Evolutionary conservation across 2,113 vertebrate species (phyloP).

Genomic region (Chunga burmeisteri): DNA sequence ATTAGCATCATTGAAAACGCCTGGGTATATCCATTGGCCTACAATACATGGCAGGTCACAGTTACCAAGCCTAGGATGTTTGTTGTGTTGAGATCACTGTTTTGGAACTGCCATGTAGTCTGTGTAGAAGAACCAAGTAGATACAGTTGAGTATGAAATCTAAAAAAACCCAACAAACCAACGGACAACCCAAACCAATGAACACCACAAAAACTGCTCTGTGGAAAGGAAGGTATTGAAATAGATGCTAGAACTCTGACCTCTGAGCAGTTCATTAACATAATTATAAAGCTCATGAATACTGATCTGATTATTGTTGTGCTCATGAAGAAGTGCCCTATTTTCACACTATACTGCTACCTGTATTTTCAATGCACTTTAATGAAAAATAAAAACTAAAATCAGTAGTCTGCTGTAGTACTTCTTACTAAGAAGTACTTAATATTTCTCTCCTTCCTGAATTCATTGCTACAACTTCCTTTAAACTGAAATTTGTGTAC

Average conservation of each 20-base stretch:
- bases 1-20: not conserved
- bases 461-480: not conserved
- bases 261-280: not conserved
- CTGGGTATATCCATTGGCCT: accelerated
- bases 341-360: not conserved
- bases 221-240: not conserved
- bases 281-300: not conserved
- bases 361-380: not conserved
- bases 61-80: not conserved
- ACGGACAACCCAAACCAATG: not conserved
- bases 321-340: not conserved
- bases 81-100: not conserved
- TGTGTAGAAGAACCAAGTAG: not conserved
- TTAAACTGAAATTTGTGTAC: not conserved
- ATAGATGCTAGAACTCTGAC: not conserved
- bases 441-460: not conserved
- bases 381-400: not conserved
- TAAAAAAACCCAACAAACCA: not conserved
- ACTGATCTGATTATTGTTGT: not conserved
- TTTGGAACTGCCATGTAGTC: not conserved
- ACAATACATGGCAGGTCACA: accelerated
- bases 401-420: not conserved
- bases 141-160: not conserved
- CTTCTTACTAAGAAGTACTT: not conserved
- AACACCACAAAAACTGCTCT: not conserved